Percentiles rank a stretch among this genome's conserved stretches.
Evolutionary conservation across 2,888 invertebrate genomes (phyloP).

Genomic region (Drosophila mercatorum): DNA sequence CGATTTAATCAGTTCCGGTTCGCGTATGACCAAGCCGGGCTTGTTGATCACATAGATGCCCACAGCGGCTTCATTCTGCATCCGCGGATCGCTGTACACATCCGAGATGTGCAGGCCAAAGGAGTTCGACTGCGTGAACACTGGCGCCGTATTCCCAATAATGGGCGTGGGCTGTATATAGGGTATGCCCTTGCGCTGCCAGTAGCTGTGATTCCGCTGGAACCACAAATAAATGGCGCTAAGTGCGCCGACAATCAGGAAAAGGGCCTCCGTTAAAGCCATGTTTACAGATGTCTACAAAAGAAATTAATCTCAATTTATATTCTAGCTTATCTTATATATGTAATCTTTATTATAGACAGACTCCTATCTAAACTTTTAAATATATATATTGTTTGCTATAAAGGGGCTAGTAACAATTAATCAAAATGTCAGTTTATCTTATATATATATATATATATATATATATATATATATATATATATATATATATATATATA

Average conservation of each 20-base stretch:
- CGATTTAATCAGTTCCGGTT: slow-evolving; percentile 85
- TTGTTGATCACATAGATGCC: slow-evolving; percentile 84
- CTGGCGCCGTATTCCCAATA: slow-evolving; percentile 84
- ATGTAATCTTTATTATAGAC: background rate
- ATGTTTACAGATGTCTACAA: slow-evolving; percentile 39
- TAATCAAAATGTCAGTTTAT: background rate
- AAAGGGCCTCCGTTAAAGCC: slow-evolving; percentile 64
- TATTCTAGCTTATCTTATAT: background rate
- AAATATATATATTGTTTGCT: background rate
- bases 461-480: background rate
- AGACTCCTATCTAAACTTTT: background rate
- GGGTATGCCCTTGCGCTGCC: slow-evolving; percentile 82
- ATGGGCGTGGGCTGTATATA: slow-evolving; percentile 83
- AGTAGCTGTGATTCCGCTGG: slow-evolving; percentile 75
- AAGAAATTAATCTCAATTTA: background rate
- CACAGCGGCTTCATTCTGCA: slow-evolving; percentile 77
- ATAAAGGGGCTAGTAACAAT: background rate
- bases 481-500: background rate
- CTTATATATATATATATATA: background rate
- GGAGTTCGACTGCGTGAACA: slow-evolving; percentile 73
- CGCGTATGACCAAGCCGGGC: slow-evolving; percentile 84
- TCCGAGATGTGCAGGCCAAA: slow-evolving; percentile 81
- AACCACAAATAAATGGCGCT: slow-evolving; percentile 82
- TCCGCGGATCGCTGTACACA: slow-evolving; percentile 78
- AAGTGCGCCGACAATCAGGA: slow-evolving; percentile 57